Evolutionary conservation across 92 coral and sea anemone species (phyloP).

Genomic region (Meandrina meandrites): DNA sequence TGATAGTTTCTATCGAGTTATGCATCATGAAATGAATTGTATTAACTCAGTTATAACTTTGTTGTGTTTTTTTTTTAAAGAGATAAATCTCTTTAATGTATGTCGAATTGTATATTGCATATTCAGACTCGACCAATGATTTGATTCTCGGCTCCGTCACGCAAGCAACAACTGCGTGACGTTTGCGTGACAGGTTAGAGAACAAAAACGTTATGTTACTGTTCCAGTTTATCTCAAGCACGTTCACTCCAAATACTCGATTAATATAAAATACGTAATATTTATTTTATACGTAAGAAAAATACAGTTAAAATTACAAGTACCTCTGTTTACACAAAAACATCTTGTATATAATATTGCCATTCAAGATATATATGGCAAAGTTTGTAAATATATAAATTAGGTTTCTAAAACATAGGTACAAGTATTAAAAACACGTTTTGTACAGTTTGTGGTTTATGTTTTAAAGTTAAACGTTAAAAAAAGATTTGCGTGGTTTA

Average conservation of each 20-base stretch:
- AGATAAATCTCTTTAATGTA: background rate
- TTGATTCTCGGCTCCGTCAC: slow-evolving; percentile 2
- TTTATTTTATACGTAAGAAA: slow-evolving; percentile 46
- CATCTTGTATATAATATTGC: slow-evolving; percentile 57
- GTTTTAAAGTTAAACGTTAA: background rate
- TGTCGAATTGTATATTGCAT: background rate
- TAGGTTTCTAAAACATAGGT: slow-evolving; percentile 20
- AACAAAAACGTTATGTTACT: slow-evolving; percentile 21
- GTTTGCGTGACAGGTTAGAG: background rate
- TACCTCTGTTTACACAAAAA: slow-evolving; percentile 17
- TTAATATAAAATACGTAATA: slow-evolving; percentile 53
- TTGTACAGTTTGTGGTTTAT: slow-evolving; percentile 14
- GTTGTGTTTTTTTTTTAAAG: background rate
- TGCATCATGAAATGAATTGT: slow-evolving; percentile 25
- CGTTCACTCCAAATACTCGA: slow-evolving; percentile 9
- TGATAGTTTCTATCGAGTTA: background rate
- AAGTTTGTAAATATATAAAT: slow-evolving; percentile 62
- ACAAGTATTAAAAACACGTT: slow-evolving; percentile 44
- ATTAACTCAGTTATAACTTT: slow-evolving; percentile 15
- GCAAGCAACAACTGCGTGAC: background rate
- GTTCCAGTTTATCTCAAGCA: background rate
- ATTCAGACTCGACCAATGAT: background rate
- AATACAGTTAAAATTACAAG: slow-evolving; percentile 26
- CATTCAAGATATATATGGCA: slow-evolving; percentile 46
- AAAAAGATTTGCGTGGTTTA: background rate